Evolutionary conservation across 2,888 invertebrate genomes (phyloP).

Genomic region (Argyra leucocephala): DNA sequence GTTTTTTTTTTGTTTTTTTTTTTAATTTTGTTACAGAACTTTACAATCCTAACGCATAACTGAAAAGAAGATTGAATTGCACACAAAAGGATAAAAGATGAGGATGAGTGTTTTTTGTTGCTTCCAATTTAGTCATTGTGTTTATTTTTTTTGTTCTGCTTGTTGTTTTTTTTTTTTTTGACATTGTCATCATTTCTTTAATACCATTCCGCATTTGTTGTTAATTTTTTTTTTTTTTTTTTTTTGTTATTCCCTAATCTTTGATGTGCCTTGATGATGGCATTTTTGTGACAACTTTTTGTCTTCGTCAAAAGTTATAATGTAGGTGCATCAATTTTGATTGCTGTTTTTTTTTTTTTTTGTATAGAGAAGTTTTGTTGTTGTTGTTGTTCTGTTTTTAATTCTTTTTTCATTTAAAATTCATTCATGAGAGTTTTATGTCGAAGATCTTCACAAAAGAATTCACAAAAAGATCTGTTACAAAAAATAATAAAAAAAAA

Average conservation of each 20-base stretch:
- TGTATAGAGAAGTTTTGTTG: neutral
- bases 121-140: neutral
- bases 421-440: neutral
- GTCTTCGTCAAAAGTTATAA: neutral
- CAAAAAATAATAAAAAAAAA: too few species aligned
- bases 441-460: neutral
- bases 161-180: neutral
- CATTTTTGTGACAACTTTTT: slow-evolving; percentile 4
- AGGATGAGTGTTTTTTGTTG: neutral
- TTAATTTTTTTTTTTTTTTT: neutral
- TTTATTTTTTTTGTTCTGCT: neutral
- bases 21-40: neutral
- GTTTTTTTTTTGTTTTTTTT: neutral
- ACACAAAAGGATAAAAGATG: neutral
- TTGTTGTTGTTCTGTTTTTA: too few species aligned
- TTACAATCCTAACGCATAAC: too few species aligned
- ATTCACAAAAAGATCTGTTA: neutral
- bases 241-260: neutral
- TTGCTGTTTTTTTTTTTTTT: neutral
- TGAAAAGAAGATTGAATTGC: neutral
- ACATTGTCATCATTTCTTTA: neutral
- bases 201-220: neutral
- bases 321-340: neutral
- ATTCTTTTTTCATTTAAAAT: too few species aligned
- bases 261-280: neutral